Evolutionary conservation across 2,113 vertebrate species (phyloP).

Genomic region (Riparia riparia): DNA sequence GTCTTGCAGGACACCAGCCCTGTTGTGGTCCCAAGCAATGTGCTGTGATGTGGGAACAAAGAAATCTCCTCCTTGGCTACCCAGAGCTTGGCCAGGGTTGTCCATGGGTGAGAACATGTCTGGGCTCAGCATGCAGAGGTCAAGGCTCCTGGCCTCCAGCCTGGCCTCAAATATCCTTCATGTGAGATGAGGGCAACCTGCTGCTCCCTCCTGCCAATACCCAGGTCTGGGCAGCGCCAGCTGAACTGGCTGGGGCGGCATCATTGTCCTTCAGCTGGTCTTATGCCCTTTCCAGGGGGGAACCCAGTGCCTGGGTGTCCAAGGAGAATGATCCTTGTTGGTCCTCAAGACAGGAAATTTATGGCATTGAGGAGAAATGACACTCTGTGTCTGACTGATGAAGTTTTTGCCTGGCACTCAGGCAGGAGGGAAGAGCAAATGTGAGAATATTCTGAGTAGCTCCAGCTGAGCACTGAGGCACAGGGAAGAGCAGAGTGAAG

Average conservation of each 20-base stretch:
- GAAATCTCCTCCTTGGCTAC: not conserved
- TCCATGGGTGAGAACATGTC: not conserved
- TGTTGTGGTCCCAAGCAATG: not conserved
- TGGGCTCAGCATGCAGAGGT: not conserved
- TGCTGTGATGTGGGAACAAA: not conserved
- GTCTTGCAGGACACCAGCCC: not conserved
- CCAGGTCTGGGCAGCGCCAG: not conserved
- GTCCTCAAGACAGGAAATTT: not conserved
- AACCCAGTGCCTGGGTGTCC: not conserved
- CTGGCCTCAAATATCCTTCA: not conserved
- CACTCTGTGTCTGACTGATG: not conserved
- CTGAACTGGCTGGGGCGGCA: not conserved
- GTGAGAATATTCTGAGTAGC: not conserved
- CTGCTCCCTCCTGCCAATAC: not conserved
- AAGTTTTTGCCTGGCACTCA: not conserved
- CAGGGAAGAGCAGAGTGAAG: not conserved
- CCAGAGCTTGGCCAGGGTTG: not conserved
- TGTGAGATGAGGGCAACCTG: rapidly evolving
- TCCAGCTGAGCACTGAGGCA: not conserved
- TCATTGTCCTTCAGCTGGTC: not conserved
- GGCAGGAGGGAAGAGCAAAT: not conserved
- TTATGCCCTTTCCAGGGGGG: not conserved
- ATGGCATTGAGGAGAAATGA: not conserved
- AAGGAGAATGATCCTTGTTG: not conserved
- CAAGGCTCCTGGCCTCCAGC: not conserved